A percentile compares a stretch with the other conserved stretches of the same genome.
phyloP scores from a whole-genome alignment of 2,797 vertebrate species.

The Agapornis canus region DNA sequence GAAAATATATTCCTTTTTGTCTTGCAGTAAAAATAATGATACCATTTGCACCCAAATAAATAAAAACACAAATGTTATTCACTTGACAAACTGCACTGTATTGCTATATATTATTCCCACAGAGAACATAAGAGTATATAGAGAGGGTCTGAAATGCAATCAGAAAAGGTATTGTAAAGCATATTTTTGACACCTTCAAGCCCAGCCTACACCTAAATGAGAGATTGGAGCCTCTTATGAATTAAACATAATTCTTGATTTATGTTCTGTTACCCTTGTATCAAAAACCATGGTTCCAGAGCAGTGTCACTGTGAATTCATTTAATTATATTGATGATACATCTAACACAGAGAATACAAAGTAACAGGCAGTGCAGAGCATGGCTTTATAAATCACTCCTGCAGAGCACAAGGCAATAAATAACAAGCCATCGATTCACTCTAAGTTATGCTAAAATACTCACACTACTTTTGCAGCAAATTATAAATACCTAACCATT shows the following conservation, averaged over 20 bases:
- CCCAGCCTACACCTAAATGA: constrained; percentile 70
- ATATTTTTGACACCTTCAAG: constrained; percentile 75
- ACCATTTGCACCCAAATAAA: constrained; percentile 58
- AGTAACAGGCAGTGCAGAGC: constrained; percentile 63
- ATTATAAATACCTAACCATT: constrained; percentile 48
- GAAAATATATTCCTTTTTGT: constrained; percentile 49
- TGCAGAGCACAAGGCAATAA: constrained; percentile 67
- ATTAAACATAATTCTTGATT: constrained; percentile 83
- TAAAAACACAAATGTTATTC: constrained; percentile 62
- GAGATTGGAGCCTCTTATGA: constrained; percentile 77
- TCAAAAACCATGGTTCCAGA: constrained; percentile 76
- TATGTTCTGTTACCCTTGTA: constrained; percentile 77
- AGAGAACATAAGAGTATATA: constrained; percentile 19
- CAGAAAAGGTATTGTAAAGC: constrained; percentile 76
- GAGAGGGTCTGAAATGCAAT: constrained; percentile 66
- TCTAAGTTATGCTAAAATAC: constrained; percentile 71
- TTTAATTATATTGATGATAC: constrained; percentile 80
- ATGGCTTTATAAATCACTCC: constrained; percentile 75
- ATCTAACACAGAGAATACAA: constrained; percentile 68
- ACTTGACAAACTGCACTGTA: constrained; percentile 59
- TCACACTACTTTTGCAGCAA: constrained; percentile 64
- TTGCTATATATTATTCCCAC: constrained; percentile 67
- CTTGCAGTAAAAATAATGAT: constrained; percentile 54
- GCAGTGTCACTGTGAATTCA: constrained; percentile 77
- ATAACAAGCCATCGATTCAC: constrained; percentile 73